Evolutionary conservation across 2,113 vertebrate genomes (phyloP).

Genomic region (Saimiri boliviensis): DNA sequence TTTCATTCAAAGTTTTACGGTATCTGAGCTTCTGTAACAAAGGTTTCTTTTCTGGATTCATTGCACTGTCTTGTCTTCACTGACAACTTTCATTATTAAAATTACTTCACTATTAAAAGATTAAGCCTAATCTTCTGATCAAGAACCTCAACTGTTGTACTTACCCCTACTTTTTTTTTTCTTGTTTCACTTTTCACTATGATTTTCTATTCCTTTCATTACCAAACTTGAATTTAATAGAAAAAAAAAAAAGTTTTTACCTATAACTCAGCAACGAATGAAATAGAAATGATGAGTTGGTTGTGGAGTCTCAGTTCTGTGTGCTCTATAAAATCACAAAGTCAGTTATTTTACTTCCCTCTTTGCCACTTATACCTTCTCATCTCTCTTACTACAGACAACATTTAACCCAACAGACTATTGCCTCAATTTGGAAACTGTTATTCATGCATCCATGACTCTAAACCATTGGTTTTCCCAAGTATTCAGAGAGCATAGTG

Average conservation of each 20-base stretch:
- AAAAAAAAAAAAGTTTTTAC: not conserved
- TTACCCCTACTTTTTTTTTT: not conserved
- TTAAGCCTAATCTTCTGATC: not conserved
- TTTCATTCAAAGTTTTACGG: not conserved
- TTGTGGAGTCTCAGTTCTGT: not conserved
- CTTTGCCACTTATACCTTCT: not conserved
- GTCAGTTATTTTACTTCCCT: not conserved
- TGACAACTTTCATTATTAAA: not conserved
- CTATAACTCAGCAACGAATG: not conserved
- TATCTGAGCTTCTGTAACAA: not conserved
- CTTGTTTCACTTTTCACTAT: not conserved
- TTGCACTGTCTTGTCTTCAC: not conserved
- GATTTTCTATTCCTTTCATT: not conserved
- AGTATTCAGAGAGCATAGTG: not conserved
- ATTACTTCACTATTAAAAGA: no score
- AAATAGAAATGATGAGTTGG: not conserved
- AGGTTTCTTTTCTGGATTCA: not conserved
- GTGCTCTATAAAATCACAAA: not conserved
- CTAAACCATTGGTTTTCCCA: not conserved
- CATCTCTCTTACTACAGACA: not conserved
- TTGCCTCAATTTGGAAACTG: not conserved
- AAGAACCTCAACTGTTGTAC: not conserved
- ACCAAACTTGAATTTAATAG: not conserved
- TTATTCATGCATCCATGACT: not conserved
- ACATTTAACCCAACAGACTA: not conserved